Base-by-base conservation (phyloP, 2,888 invertebrate species). In the Pterostichus madidus region DNA sequence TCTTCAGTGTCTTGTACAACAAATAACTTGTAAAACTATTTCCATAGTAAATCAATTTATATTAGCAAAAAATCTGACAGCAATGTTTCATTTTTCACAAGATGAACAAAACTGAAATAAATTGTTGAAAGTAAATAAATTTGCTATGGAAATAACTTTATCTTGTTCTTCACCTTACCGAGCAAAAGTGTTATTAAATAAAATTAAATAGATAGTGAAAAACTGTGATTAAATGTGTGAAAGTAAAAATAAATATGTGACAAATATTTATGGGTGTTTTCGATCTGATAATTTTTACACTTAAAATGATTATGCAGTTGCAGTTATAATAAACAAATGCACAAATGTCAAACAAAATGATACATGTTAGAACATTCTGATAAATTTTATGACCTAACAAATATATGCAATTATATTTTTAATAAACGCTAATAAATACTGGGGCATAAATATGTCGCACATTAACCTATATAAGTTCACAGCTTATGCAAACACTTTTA, bases 381-480 rank as follows among this genome's bases (percentile, higher is more conserved):
- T 71, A 35, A 71, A 35, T 52, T 49, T 77, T 77, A 77, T 39
- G 77, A 39, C 10, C 39, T 56, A 39, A 64, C 11, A 64, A 49
- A 49, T 68, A 31, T 15, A 64, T 49, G 59, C 44, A 61, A 78
- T 78, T 39, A 61, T 15, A 78, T 59, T 44, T 78, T 79, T 79
- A 78, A 68, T 61, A 79, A 78, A 78, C 44, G 44, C 52, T 61
- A 46, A 53, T 56, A 81, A 81, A 81, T 81, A 81, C 35, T 78
- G 53, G 68, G 68, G 80, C 80, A 80, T 68, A 82, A 77, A 83
- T 83, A 83, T 83, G 83, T 83, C 83, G 83, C 52, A 77, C 49
- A 77, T 77, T 83, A 83, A 83, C 83, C 83, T 83, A 83, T 77
- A 83, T 83, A 39, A 77, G 5, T 77, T 76, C 61, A 52, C 77